phyloP scores from a whole-genome alignment of 2,113 vertebrate species.

The Ranitomeya variabilis region DNA sequence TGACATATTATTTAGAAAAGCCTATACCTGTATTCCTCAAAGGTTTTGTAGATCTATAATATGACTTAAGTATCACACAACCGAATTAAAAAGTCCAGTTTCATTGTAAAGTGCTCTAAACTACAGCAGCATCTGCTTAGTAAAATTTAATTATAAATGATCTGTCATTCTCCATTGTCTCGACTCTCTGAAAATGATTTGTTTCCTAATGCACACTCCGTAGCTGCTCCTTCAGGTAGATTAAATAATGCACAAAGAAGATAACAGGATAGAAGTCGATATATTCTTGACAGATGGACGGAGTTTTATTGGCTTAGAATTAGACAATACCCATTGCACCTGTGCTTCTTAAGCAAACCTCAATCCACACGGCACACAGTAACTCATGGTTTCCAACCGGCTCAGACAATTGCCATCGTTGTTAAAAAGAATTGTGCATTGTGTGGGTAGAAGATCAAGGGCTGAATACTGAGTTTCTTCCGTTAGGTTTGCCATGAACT shows the following conservation, averaged over 20 bases:
- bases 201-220: not conserved
- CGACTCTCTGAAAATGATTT: not conserved
- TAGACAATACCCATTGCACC: slow-evolving; percentile 34
- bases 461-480: slow-evolving; percentile 29
- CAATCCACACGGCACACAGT: slow-evolving; percentile 10
- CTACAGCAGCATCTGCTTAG: not conserved
- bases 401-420: slow-evolving; percentile 1
- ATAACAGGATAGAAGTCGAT: not conserved
- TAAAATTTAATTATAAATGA: slow-evolving; percentile 16
- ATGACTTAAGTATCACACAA: not conserved
- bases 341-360: slow-evolving; percentile 35
- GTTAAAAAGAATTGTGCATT: not conserved
- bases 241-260: slow-evolving; percentile 18
- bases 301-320: slow-evolving; percentile 21
- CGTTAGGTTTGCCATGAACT: slow-evolving; percentile 23
- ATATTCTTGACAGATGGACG: slow-evolving; percentile 36
- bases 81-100: not conserved
- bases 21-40: not conserved
- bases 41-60: not conserved
- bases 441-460: slow-evolving; percentile 41
- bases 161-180: not conserved
- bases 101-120: not conserved
- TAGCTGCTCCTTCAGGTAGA: not conserved
- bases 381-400: slow-evolving; percentile 14
- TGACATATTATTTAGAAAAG: too few relatives aligned